Evolutionary conservation across 2,113 vertebrate species (phyloP).

Genomic region (Probosciger aterrimus): DNA sequence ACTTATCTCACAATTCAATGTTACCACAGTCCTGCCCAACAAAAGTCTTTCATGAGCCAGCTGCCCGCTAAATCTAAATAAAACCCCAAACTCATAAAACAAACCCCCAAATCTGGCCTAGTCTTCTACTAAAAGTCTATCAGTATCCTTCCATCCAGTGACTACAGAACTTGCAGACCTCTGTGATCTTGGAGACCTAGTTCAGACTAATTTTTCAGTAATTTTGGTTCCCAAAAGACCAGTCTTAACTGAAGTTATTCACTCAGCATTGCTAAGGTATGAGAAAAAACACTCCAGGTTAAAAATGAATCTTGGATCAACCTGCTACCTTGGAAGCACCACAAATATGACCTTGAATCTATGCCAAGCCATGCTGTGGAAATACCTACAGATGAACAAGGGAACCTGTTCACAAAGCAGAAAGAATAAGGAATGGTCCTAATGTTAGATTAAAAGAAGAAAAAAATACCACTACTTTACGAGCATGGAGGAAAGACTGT

Average conservation of each 20-base stretch:
- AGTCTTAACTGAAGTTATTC: background rate
- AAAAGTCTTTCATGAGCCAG: background rate
- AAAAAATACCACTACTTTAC: background rate
- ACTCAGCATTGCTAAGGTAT: background rate
- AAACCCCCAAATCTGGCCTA: background rate
- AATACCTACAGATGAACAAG: background rate
- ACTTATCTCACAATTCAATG: background rate
- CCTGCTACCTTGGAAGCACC: background rate
- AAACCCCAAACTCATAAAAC: background rate
- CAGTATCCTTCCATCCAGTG: background rate
- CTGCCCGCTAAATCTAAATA: background rate
- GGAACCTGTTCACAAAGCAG: background rate
- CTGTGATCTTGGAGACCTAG: background rate
- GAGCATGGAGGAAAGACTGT: background rate
- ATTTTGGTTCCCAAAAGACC: background rate
- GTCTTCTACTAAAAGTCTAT: background rate
- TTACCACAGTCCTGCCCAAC: background rate
- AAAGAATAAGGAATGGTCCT: background rate
- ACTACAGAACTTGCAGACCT: background rate
- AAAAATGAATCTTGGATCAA: background rate
- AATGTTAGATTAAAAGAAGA: background rate
- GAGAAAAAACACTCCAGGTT: background rate
- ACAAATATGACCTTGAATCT: background rate
- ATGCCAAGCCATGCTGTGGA: background rate
- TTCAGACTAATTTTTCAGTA: background rate